Evolutionary conservation across 2,113 vertebrate genomes (phyloP).

Genomic region (Pithys albifrons): DNA sequence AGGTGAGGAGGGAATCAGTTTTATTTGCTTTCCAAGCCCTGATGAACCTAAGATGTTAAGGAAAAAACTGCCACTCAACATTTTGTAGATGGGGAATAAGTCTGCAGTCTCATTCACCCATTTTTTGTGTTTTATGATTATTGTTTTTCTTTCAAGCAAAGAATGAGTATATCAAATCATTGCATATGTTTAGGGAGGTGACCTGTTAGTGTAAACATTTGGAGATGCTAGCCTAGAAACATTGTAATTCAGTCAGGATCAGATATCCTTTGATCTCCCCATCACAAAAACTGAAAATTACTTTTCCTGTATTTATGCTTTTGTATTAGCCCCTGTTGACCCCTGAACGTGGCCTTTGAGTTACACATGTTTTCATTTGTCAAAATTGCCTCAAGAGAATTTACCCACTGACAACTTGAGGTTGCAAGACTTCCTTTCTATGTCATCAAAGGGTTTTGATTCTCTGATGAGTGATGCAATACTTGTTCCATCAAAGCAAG

Average conservation of each 20-base stretch:
- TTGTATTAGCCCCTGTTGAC: background rate
- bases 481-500: conserved; percentile 14
- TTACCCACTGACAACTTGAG: background rate
- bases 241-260: background rate
- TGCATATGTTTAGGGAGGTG: background rate
- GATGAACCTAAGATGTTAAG: background rate
- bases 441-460: background rate
- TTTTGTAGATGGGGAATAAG: background rate
- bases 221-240: background rate
- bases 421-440: background rate
- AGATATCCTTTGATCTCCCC: background rate
- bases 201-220: background rate
- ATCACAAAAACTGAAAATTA: background rate
- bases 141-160: background rate
- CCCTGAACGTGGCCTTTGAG: background rate
- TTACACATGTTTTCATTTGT: background rate
- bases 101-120: background rate
- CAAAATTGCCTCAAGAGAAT: background rate
- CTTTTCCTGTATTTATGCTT: background rate
- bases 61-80: background rate
- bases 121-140: background rate
- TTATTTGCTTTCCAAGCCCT: background rate
- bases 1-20: background rate
- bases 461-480: conserved; percentile 3
- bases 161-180: background rate